Evolutionary conservation across 2,888 invertebrate species (phyloP).

Genomic region (Drosophila crucigera): DNA sequence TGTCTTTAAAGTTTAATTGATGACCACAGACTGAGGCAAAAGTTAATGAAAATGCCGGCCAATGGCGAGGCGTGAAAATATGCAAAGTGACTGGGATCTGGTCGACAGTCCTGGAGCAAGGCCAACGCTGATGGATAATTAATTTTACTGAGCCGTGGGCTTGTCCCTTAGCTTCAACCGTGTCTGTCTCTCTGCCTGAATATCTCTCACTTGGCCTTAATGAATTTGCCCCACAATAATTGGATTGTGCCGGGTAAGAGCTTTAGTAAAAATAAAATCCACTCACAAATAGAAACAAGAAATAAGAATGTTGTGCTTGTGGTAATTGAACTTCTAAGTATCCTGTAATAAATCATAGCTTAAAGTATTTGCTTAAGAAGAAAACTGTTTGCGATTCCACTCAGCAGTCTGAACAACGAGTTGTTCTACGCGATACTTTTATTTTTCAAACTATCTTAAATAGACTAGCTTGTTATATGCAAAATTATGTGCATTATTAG

Average conservation of each 20-base stretch:
- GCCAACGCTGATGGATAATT: conserved; percentile 68
- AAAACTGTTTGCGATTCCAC: not conserved
- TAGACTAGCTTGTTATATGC: not conserved
- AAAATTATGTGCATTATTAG: fast-evolving
- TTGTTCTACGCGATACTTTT: not conserved
- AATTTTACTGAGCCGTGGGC: conserved; percentile 64
- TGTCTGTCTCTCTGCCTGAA: not conserved
- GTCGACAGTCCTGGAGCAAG: conserved; percentile 6
- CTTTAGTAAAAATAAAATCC: conserved; percentile 43
- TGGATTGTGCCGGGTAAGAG: conserved; percentile 61
- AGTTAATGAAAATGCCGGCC: conserved; percentile 64
- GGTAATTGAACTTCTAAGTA: conserved; percentile 3
- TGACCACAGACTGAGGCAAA: conserved; percentile 58
- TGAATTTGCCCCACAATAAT: conserved; percentile 73
- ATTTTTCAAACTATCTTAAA: not conserved
- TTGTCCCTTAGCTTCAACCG: conserved; percentile 1
- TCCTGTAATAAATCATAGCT: conserved; percentile 7
- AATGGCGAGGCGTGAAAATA: conserved; percentile 67
- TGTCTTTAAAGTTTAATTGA: conserved; percentile 75
- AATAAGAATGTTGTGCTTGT: conserved; percentile 1
- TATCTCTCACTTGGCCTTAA: conserved; percentile 52
- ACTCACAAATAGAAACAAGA: conserved; percentile 58
- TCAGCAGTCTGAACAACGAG: not conserved
- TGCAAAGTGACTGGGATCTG: conserved; percentile 59
- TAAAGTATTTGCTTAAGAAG: not conserved